Base-by-base conservation (phyloP, 2,888 invertebrate genomes). In the Idaea straminata region DNA sequence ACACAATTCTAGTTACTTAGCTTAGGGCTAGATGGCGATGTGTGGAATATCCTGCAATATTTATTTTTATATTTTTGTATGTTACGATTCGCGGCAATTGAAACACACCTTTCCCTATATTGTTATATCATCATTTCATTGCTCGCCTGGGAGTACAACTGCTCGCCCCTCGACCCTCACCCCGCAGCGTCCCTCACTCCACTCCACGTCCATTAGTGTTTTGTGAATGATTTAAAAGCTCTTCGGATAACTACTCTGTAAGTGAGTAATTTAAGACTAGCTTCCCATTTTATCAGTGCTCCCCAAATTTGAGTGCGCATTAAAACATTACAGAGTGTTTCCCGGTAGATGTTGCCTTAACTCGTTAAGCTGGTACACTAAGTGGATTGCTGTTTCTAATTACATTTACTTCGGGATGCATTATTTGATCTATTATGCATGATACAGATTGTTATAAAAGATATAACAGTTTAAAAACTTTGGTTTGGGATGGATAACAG, bases 191-290 rank as follows among this genome's bases (percentile, higher is more conserved):
- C 83, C 77, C 80, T 74, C 82, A 68, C 82, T 83, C 81, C 81
- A 79, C 89, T 86, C 91, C 87, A 86, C 91, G 91, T 92, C 92
- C 92, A 92, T 92, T 92, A 92, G 92, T 92, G 92, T 92, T 92
- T 92, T 92, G 92, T 92, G 92, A 92, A 92, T 92, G 92, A 92
- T 92, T 92, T 92, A 92, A 92, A 92, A 92, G 92, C 92, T 92
- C 92, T 92, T 92, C 92, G 91, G 91, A 92, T 92, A 92, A 92
- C 92, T 92, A 92, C 92, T 91, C 88, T 85, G 92, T 92, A 92
- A 92, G 92, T 92, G 92, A 92, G 92, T 92, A 92, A 92, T 92
- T 91, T 91, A 91, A 91, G 91, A 87, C 91, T 90, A 89, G 88
- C 86, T 92, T 91, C 91, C 89, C 88, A 90, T 92, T 92, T 90